These are phyloP conservation scores for Xiphydria camelus DNA, from an alignment of 2,888 invertebrate species.

Conservation along the genomic window DNA sequence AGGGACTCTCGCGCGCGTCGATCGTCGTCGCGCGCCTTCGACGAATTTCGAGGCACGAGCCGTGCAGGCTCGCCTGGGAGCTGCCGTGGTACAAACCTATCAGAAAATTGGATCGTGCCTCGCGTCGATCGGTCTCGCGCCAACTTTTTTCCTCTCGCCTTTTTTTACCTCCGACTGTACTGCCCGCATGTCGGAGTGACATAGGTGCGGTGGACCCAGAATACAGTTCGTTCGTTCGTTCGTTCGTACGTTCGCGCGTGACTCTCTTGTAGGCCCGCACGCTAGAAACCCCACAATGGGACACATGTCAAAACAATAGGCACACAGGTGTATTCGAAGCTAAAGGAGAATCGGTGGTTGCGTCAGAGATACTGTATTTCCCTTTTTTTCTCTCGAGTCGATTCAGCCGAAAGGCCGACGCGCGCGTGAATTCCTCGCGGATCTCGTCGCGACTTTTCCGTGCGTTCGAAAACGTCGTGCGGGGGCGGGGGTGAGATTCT, in stretches of 20 bases:
- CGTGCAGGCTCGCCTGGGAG: too few species aligned
- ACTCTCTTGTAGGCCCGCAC: conserved; percentile 21
- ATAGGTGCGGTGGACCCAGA: conserved; percentile 27
- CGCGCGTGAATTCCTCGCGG: too few species aligned
- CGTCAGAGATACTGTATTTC: conserved; percentile 6
- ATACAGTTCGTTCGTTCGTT: conserved; percentile 17
- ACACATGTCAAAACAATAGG: conserved; percentile 56
- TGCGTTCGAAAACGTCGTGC: too few species aligned
- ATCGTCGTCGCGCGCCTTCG: too few species aligned
- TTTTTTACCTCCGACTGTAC: conserved; percentile 34
- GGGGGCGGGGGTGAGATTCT: too few species aligned
- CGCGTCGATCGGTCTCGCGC: background rate
- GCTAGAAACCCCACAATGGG: conserved; percentile 41
- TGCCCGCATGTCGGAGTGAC: conserved; percentile 40
- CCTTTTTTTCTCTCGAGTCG: background rate
- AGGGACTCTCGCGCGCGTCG: too few species aligned
- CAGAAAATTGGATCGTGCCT: conserved; percentile 46
- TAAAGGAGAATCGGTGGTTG: conserved; percentile 28
- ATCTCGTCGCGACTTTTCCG: too few species aligned
- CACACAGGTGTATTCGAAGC: conserved; percentile 44
- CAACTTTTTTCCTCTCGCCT: conserved; percentile 19
- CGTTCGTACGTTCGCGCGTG: conserved; percentile 11
- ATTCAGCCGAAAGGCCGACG: too few species aligned
- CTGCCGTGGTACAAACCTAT: conserved; percentile 21
- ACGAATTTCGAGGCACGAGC: conserved; percentile 2